These are phyloP conservation scores for Leptobrachium leishanense DNA, from an alignment of 2,113 vertebrate genomes.

Conservation along the genomic window DNA sequence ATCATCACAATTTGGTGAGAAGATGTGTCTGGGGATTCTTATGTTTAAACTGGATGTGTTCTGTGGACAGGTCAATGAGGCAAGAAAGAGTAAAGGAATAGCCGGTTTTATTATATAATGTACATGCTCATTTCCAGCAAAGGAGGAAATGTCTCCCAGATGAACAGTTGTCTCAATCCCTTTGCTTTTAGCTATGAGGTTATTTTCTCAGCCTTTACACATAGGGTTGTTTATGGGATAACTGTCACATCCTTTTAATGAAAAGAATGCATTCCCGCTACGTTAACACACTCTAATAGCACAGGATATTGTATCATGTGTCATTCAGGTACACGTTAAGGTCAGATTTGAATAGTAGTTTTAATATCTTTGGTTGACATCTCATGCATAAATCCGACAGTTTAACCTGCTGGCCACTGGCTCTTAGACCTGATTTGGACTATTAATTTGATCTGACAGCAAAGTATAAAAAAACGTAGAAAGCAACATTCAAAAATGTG, in stretches of 20 bases:
- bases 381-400: slow-evolving; percentile 60
- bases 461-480: not conserved
- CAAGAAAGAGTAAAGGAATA: slow-evolving; percentile 20
- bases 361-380: slow-evolving; percentile 62
- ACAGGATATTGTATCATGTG: slow-evolving; percentile 54
- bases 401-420: slow-evolving; percentile 56
- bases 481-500: not conserved
- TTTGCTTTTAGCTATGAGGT: slow-evolving; percentile 22
- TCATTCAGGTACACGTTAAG: slow-evolving; percentile 63
- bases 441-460: slow-evolving; percentile 57
- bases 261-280: slow-evolving; percentile 54
- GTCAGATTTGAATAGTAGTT: slow-evolving; percentile 59
- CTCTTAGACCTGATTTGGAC: slow-evolving; percentile 50
- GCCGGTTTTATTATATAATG: slow-evolving; percentile 27
- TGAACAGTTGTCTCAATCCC: slow-evolving; percentile 25
- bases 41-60: slow-evolving; percentile 1
- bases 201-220: slow-evolving; percentile 23
- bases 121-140: slow-evolving; percentile 37
- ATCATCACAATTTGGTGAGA: not conserved
- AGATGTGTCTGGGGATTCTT: not conserved
- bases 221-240: slow-evolving; percentile 35
- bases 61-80: slow-evolving; percentile 27
- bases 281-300: slow-evolving; percentile 60
- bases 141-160: slow-evolving; percentile 32
- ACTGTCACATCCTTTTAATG: slow-evolving; percentile 48